phyloP scores from a whole-genome alignment of 2,797 vertebrate species.

The Aulostomus chinensis region DNA sequence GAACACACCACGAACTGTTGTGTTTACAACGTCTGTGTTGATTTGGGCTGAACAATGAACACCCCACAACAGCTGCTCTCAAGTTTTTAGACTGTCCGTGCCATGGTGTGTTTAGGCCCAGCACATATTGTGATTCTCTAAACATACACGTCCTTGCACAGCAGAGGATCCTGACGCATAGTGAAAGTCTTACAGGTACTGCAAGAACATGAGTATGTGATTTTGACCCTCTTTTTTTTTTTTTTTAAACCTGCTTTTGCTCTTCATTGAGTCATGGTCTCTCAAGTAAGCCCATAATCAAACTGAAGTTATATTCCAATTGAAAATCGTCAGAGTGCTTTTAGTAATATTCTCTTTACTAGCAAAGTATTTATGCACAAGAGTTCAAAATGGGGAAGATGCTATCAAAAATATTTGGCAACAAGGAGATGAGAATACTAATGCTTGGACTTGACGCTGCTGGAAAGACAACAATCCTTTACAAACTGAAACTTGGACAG shows the following conservation, averaged over 20 bases:
- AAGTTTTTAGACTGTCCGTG: slow-evolving; percentile 54
- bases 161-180: slow-evolving; percentile 37
- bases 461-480: slow-evolving; percentile 98
- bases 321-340: slow-evolving; percentile 15
- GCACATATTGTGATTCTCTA: slow-evolving; percentile 47
- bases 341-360: slow-evolving; percentile 42
- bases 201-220: slow-evolving; percentile 35
- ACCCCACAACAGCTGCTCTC: slow-evolving; percentile 53
- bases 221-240: slow-evolving; percentile 29
- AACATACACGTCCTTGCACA: slow-evolving; percentile 48
- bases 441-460: slow-evolving; percentile 98
- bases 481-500: slow-evolving; percentile 99
- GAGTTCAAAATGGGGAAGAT: slow-evolving; percentile 94
- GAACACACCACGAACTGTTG: slow-evolving; percentile 12
- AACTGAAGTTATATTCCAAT: slow-evolving; percentile 27
- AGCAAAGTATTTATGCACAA: slow-evolving; percentile 80
- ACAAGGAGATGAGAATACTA: slow-evolving; percentile 99
- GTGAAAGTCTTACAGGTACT: slow-evolving; percentile 20
- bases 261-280: slow-evolving; percentile 51
- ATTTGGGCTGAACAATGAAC: slow-evolving; percentile 51
- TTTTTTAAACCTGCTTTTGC: no score
- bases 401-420: slow-evolving; percentile 99
- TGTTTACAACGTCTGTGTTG: slow-evolving; percentile 12
- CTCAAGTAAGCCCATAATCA: slow-evolving; percentile 32
- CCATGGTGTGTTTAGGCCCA: slow-evolving; percentile 63